Base-by-base conservation (phyloP, 1,140 invertebrate species). In the Pissodes strobi region DNA sequence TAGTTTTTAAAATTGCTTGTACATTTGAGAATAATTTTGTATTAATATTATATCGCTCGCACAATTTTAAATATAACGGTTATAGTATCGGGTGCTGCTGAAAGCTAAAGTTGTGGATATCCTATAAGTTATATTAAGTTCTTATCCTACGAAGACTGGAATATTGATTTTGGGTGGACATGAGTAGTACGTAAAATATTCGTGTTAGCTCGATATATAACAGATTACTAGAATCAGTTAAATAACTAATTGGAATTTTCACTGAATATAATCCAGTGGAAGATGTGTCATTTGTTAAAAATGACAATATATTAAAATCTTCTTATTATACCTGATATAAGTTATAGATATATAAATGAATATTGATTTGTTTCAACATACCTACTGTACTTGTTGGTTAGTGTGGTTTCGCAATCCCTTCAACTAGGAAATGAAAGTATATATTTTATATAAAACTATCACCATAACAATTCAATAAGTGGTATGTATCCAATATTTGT, bases 161-260 rank as follows among this genome's bases (percentile, higher is more conserved):
- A 69, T 73, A 73, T 73, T 71, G 71, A 73, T 73, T 73, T 71
- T 73, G 69, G 71, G 71, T 68, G 66, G 69, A 69, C 62, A 69
- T 46, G 67, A 43, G 41, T 69, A 17, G 53, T 39, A 58, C 45
- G 18, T 49, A 34, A 56, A 66, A 63, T 60, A 48, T 52, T 13
- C 46, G 23, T 41, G 23, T n/a, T n/a, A n/a, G 10, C 17, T 43
- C 17, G 41, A 15, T 43, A 18, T 17, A 43, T 43, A 2, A 18
- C n/a, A n/a, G n/a, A n/a, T n/a, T n/a, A n/a, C n/a, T n/a, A n/a
- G n/a, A n/a, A n/a, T n/a, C n/a, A n/a, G n/a, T n/a, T n/a, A n/a
- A n/a, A n/a, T n/a, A n/a, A n/a, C n/a, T n/a, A n/a, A n/a, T n/a
- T n/a, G n/a, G n/a, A n/a, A n/a, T n/a, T n/a, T n/a, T n/a, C n/a